Percentiles rank a stretch among this genome's conserved stretches.
Conservation (phyloP, 2,888 invertebrate species). For the Danaus chrysippus region DNA sequence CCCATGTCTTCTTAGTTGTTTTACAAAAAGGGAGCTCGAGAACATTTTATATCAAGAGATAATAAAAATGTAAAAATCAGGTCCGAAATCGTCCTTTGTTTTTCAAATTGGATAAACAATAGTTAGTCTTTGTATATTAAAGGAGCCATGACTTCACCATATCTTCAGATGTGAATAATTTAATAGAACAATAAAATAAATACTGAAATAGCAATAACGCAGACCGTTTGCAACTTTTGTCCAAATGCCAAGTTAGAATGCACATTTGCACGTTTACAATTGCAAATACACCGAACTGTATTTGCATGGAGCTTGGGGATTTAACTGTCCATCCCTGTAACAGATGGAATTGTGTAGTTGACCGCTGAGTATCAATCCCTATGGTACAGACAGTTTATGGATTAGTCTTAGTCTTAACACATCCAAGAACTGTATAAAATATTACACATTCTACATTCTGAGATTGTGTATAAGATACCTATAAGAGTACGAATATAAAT, state of each 20-base stretch:
- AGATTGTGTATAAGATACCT: too few relatives aligned
- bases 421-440: neutral
- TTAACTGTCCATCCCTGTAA: constrained; percentile 21
- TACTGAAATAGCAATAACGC: constrained; percentile 20
- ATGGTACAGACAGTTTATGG: constrained; percentile 14
- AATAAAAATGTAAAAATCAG: too few relatives aligned
- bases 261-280: constrained; percentile 27
- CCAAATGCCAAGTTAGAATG: constrained; percentile 23
- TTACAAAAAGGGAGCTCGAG: too few relatives aligned
- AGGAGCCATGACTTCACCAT: too few relatives aligned
- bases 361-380: constrained; percentile 23
- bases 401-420: neutral
- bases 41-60: too few relatives aligned
- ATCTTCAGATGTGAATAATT: neutral
- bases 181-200: constrained; percentile 20
- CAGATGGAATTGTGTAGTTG: constrained; percentile 29
- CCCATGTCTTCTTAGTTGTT: too few relatives aligned
- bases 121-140: too few relatives aligned
- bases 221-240: constrained; percentile 24
- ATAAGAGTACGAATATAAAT: too few relatives aligned
- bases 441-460: too few relatives aligned
- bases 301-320: constrained; percentile 22
- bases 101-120: too few relatives aligned
- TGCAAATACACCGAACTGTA: constrained; percentile 28
- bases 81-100: too few relatives aligned